These are phyloP conservation scores for Chrysomallon squamiferum DNA, from an alignment of 1,140 invertebrate genomes.

Conservation along the genomic window DNA sequence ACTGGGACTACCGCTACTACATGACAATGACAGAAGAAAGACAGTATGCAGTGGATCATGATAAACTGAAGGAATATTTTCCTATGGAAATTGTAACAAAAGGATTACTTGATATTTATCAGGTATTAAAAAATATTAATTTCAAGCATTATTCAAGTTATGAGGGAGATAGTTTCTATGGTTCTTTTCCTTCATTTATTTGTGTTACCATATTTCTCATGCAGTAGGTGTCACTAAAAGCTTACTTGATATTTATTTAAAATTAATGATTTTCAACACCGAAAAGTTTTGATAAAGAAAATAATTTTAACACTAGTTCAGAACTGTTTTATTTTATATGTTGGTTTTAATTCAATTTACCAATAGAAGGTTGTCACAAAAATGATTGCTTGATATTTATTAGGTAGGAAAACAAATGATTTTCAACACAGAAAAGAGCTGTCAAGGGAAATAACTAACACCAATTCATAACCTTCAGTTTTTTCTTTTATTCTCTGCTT, in stretches of 20 bases:
- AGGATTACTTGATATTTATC: constrained; percentile 67
- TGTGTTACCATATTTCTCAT: not conserved
- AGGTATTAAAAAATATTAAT: constrained; percentile 47
- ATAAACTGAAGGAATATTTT: constrained; percentile 68
- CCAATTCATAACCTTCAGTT: no score
- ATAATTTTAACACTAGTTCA: no score
- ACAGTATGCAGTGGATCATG: constrained; percentile 67
- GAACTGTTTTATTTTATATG: no score
- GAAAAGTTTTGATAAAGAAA: no score
- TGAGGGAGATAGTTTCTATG: not conserved
- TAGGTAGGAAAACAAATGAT: no score
- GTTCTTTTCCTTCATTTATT: not conserved
- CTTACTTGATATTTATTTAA: not conserved
- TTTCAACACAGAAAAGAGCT: no score
- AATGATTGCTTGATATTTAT: no score
- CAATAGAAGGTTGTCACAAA: no score
- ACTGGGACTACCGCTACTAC: constrained; percentile 67
- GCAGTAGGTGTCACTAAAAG: not conserved
- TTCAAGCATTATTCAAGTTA: not conserved
- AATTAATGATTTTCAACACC: no score
- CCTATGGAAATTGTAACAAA: constrained; percentile 66
- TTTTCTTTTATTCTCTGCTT: no score
- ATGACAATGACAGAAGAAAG: constrained; percentile 65
- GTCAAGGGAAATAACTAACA: no score
- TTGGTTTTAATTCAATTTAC: no score